Base-by-base conservation (phyloP, 2,113 vertebrate genomes). In the Alethe castanea region DNA sequence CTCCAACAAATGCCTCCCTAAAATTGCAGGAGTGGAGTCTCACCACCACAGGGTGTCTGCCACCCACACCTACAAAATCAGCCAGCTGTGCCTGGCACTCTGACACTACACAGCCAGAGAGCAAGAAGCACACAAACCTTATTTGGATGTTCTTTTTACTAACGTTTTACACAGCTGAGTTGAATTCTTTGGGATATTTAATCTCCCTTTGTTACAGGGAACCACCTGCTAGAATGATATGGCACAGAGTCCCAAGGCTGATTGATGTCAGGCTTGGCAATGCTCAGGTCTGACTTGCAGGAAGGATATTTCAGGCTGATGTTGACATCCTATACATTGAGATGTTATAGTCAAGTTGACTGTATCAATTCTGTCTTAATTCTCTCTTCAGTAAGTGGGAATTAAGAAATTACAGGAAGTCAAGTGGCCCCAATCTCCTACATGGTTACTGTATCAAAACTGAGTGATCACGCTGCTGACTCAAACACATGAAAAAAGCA, bases 221-320 rank as follows among this genome's bases (percentile, higher is more conserved):
- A 33, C 18, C 57, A 92, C 72, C 70, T 79, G 62, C 35, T 85
- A 79, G 66, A 84, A 79, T n/a, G 62, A 72, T 20, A 64, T 0
- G 3, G 52, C 0, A 0, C 53, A 71, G 53, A 13, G 61, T 95
- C 57, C 69, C 81, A 13, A 48, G n/a, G 52, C 70, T 89, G 82
- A 45, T 73, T 95, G 88, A 96, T 87, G 86, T 96, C 94, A 96
- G 83, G 59, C 65, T 13, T 96, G 92, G 78, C 80, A 92, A 24
- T n/a, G 79, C 52, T 94, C 31, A 57, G 1, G 4, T 52, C 44
- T 83, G 60, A 83, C 4, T 36, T 90, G 44, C 80, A 88, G 76
- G 65, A 91, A 92, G 81, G 56, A 88, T 81, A 86, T 81, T 90
- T 95, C 31, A 36, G 76, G 66, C 57, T 71, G 72, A 79, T 50